A percentile compares a stretch with the other conserved stretches of the same genome.
Conservation (phyloP, 37 sponge, comb jelly and placozoan species). For the Mnemiopsis leidyi region DNA sequence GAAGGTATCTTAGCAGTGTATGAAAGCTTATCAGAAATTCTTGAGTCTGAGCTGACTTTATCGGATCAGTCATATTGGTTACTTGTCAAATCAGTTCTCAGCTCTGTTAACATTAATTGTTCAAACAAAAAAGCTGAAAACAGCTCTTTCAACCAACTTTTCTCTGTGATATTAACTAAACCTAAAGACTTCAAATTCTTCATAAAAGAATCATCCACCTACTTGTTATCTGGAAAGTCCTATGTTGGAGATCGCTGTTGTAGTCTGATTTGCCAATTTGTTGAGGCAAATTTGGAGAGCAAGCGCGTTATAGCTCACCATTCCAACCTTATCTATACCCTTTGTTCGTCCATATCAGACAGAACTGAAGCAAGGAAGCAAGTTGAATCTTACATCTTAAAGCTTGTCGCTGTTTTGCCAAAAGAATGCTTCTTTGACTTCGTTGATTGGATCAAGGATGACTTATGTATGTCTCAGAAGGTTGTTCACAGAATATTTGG, state of each 20-base stretch:
- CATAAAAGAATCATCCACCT: background rate
- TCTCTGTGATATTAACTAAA: background rate
- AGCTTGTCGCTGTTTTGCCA: background rate
- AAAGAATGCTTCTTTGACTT: conserved; percentile 4
- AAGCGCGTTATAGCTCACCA: conserved; percentile 10
- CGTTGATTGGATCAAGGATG: background rate
- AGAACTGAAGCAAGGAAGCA: conserved; percentile 35
- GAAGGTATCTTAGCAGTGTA: background rate
- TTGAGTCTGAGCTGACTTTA: background rate
- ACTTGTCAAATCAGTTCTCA: background rate
- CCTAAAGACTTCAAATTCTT: conserved; percentile 13
- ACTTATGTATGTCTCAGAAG: conserved; percentile 2
- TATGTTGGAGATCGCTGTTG: background rate
- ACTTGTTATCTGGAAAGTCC: background rate
- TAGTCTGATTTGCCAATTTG: background rate
- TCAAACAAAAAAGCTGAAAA: background rate
- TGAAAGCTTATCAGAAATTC: background rate
- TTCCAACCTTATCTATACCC: background rate
- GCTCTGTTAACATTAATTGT: background rate
- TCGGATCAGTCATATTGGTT: background rate
- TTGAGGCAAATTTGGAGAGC: background rate
- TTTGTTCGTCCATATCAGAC: background rate
- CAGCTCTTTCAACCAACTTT: background rate
- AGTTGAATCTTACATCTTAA: background rate
- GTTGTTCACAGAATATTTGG: conserved; percentile 57